A percentile compares a stretch with the other conserved stretches of the same genome.
Conservation (phyloP, 2,113 vertebrate species). For the Corvus hawaiiensis region DNA sequence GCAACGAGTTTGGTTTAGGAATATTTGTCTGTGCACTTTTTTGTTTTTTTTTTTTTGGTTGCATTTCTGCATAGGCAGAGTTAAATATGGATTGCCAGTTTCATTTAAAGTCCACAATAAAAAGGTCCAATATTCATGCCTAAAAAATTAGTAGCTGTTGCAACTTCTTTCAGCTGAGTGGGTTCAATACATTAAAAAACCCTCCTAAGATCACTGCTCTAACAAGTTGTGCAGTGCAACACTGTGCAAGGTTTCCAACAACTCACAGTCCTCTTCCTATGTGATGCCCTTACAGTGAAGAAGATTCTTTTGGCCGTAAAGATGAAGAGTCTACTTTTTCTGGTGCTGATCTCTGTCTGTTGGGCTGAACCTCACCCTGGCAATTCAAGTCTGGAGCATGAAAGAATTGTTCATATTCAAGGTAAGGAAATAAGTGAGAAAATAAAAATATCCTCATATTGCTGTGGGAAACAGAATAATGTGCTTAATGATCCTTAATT, state of each 20-base stretch:
- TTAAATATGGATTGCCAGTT: slow-evolving; percentile 37
- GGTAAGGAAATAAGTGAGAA: slow-evolving; percentile 77
- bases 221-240: slow-evolving; percentile 66
- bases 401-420: slow-evolving; percentile 87
- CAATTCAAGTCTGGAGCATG: slow-evolving; percentile 75
- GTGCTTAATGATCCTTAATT: background rate
- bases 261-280: slow-evolving; percentile 59
- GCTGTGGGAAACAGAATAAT: background rate
- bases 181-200: slow-evolving; percentile 51
- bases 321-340: slow-evolving; percentile 85
- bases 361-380: slow-evolving; percentile 80
- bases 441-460: background rate
- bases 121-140: background rate
- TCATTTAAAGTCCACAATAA: background rate
- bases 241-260: slow-evolving; percentile 52
- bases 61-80: slow-evolving; percentile 41
- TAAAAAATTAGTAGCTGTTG: slow-evolving; percentile 7
- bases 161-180: slow-evolving; percentile 64
- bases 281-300: slow-evolving; percentile 76
- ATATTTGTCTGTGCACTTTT: background rate
- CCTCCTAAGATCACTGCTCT: slow-evolving; percentile 35
- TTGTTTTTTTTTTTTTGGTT: background rate
- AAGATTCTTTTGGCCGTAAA: slow-evolving; percentile 70
- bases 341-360: slow-evolving; percentile 83
- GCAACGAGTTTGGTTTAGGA: background rate